Percentiles rank a stretch among this genome's conserved stretches.
phyloP scores from a whole-genome alignment of 2,113 vertebrate genomes.

The Neolamprologus ventralis region DNA sequence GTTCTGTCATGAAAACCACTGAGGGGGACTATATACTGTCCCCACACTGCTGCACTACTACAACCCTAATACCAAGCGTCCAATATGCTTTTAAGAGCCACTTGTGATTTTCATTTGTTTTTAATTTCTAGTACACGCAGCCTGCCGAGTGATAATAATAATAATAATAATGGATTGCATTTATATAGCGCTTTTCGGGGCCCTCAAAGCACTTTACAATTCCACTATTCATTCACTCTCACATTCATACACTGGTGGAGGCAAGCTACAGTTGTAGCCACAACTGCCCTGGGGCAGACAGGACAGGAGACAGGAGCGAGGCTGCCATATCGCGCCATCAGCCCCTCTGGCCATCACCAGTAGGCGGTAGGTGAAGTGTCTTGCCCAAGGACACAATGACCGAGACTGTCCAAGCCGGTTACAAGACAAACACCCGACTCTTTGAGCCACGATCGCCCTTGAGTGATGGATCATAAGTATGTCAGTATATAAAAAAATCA shows the following conservation, averaged over 20 bases:
- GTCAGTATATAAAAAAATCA: background rate
- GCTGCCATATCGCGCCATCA: rapidly evolving
- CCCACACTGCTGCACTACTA: background rate
- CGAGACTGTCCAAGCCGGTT: background rate
- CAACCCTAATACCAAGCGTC: background rate
- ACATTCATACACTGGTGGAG: background rate
- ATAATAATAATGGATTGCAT: background rate
- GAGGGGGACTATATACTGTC: background rate
- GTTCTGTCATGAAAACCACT: background rate
- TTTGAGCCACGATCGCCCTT: background rate
- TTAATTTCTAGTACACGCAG: background rate
- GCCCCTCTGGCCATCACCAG: background rate
- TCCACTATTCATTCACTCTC: background rate
- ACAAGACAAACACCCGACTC: background rate
- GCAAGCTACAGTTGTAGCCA: background rate
- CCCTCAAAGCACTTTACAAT: background rate
- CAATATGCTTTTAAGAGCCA: background rate
- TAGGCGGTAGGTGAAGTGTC: background rate
- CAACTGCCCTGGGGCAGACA: background rate
- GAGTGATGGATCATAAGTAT: background rate
- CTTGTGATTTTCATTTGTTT: background rate
- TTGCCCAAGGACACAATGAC: background rate
- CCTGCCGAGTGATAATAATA: background rate
- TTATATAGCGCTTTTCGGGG: background rate
- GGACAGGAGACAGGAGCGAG: background rate